Base-by-base conservation (phyloP, 2,113 vertebrate genomes). In the Dermatemys mawii region DNA sequence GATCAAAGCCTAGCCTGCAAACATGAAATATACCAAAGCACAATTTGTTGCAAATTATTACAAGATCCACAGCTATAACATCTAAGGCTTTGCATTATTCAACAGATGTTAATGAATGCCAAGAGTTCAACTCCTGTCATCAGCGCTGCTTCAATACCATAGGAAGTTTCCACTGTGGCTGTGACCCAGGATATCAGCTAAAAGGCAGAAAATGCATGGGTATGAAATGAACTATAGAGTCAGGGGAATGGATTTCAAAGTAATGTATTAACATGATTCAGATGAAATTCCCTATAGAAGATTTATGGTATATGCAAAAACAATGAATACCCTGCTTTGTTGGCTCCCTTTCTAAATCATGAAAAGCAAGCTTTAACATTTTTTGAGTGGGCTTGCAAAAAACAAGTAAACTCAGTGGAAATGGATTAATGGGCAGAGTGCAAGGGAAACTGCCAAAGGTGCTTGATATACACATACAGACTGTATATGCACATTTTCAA, bases 91-190 rank as follows among this genome's bases (percentile, higher is more conserved):
- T 97, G 11, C 94, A 27, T 96, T 88, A 63, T 95, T 95, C 94
- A 78, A 94, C 97, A 99, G 99, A 99, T 93, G 73, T 99, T 87
- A 99, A 99, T 0, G 99, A 99, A 97, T 99, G 99, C 90, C 98
- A 99, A 96, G 99, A 99, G 90, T 98, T 98, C 57, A 98, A 97
- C 81, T 98, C 98, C 26, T 99, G 99, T 89, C 99, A 99, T 89
- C 99, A 99, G 50, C 99, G 94, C 53, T 99, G 99, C 96, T 98
- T 99, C 91, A 99, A 99, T 88, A 99, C 98, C 19, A 97, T 99
- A 63, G 99, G 99, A 73, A 99, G 99, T 92, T 99, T 99, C 97
- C 98, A 99, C 83, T 99, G 99, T 94, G 98, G 98, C 35, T 99
- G 99, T 96, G 99, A 99, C 78, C 98, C 98, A 5, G 99, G 99